These are phyloP conservation scores for Villa cingulata DNA, from an alignment of 2,888 invertebrate genomes.

Conservation along the genomic window DNA sequence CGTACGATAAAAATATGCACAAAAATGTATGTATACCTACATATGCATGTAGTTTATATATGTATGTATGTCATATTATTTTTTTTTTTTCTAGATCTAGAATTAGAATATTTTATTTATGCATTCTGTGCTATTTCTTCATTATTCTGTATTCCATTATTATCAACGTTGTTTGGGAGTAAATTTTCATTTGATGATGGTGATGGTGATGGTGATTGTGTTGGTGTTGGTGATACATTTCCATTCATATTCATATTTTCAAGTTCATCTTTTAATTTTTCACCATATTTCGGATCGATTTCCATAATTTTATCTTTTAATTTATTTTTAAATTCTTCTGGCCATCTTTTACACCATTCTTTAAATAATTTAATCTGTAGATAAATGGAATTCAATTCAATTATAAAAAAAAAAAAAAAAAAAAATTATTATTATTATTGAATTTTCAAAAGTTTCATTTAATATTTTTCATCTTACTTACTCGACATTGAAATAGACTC, in stretches of 20 bases:
- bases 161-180: neutral
- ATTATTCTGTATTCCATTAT: neutral
- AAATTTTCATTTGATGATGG: neutral
- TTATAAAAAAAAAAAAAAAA: neutral
- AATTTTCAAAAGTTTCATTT: too few species aligned
- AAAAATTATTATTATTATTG: neutral
- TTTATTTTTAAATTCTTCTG: slow-evolving; percentile 53
- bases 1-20: too few species aligned
- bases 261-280: slow-evolving; percentile 47
- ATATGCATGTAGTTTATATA: too few species aligned
- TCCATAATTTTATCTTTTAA: slow-evolving; percentile 56
- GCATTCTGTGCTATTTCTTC: slow-evolving; percentile 2
- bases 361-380: slow-evolving; percentile 64
- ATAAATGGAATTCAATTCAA: too few species aligned
- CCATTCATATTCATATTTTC: slow-evolving; percentile 6
- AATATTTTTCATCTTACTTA: too few species aligned
- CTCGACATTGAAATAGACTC: slow-evolving; percentile 69
- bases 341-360: slow-evolving; percentile 74
- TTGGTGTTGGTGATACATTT: neutral
- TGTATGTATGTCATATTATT: too few species aligned
- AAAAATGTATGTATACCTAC: too few species aligned
- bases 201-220: slow-evolving; percentile 1
- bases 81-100: too few species aligned
- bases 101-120: too few species aligned
- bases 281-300: slow-evolving; percentile 56